Evolutionary conservation across 2,113 vertebrate genomes (phyloP), one percentile per base, ranked within the genome.

Genomic region (Spheniscus mendiculus): DNA sequence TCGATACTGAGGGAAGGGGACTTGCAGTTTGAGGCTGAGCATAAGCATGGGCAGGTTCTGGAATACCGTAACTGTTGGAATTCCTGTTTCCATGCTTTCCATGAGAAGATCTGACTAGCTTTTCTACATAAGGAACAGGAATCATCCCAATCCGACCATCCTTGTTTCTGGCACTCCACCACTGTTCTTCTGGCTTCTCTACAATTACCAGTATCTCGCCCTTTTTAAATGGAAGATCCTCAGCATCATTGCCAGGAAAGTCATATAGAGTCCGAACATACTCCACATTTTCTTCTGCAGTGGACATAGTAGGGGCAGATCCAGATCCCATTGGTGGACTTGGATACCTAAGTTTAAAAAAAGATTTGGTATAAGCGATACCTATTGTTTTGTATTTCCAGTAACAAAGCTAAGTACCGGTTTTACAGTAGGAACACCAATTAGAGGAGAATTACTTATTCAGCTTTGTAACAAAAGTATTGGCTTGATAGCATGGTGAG

Each of bases 101-200:
- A 29, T 98, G 98, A 4, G 98, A 97, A 27, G 99, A 98, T 87
- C 99, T 98, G 92, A 99, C 98, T 58, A 99, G 89, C 99, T 99
- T 99, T 98, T 99, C 99, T 72, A 99, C 99, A 0, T 99, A 99
- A 91, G 99, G 99, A 82, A 99, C 99, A 11, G 99, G 99, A 95
- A 99, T 99, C 99, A 99, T 99, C 17, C 99, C 99, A 38, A 98
- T 93, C 14, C 99, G 99, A 82, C 99, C 99, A 23, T 99, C 99
- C 97, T 99, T 99, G 97, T 98, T 99, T 87, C 99, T 99, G 97
- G 99, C 99, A 8, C 99, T 99, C 99, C 99, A 99, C 99, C 99
- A 99, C 98, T 99, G 99, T 98, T 99, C 99, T 98, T 99, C 99
- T 5, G 99, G 99, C 96, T 99, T 99, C 96, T 99, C 99, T 59